Base-by-base conservation (phyloP, 2,888 invertebrate species). In the Drosophila parthenogenetica region DNA sequence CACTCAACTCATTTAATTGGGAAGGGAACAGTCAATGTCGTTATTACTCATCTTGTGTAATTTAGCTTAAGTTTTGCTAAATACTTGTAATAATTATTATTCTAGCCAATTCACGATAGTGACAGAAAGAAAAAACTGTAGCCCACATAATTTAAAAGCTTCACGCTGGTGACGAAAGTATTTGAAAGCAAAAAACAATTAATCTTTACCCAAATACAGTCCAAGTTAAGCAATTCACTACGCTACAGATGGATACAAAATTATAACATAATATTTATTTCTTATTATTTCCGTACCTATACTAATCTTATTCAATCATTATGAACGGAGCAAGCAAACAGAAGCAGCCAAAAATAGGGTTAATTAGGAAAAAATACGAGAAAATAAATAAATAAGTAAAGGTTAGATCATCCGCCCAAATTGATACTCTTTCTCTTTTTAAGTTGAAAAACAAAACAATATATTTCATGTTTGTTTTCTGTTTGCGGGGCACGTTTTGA, bases 401-500 rank as follows among this genome's bases (percentile, higher is more conserved):
- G 25, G 14, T 29, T 40, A 35, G 14, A 60, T 40, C 50, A 14
- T 48, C 19, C 13, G 35, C 49, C n/a, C 8, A 14, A 53, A 50
- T 62, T 55, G 53, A 53, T 49, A 72, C 62, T 63, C 73, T 57
- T 53, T 61, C n/a, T 7, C 16, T 55, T 76, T 29, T 13, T 42
- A 11, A 39, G 25, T 25, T 25, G 25, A 25, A 25, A 25, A 7
- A 25, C 25, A 29, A 8, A 8, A 29, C 5, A 29, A 29, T 22
- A 22, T 22, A 22, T 22, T 22, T 5, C 22, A 19, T 13, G 68
- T 22, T 51, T 50, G 37, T n/a, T 42, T 54, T 49, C n/a, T 50
- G 46, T 14, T n/a, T 42, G 40, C 8, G 50, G 35, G 16, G 65
- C 76, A 76, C 78, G 76, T 69, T 73, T 78, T 62, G 69, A 78